Percentiles rank a stretch among this genome's conserved stretches.
These are phyloP conservation scores for Lucilia sericata DNA, from an alignment of 1,140 invertebrate species.

Conservation along the genomic window DNA sequence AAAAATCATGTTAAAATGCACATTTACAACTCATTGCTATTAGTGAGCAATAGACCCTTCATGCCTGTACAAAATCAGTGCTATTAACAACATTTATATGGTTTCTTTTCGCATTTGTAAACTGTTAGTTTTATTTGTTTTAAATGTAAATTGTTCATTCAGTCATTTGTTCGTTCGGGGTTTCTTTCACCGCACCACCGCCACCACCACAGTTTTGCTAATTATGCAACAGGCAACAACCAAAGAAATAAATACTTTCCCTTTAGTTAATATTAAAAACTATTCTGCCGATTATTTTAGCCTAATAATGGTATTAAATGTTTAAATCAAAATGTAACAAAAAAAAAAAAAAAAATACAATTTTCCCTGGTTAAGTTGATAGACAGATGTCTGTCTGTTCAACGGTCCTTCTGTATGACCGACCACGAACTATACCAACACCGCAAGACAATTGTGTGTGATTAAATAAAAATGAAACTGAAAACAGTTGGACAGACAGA, in stretches of 20 bases:
- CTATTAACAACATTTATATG: background rate
- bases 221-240: background rate
- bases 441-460: conserved; percentile 1
- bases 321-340: background rate
- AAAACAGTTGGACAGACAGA: background rate
- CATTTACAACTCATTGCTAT: no score
- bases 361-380: background rate
- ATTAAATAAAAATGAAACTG: background rate
- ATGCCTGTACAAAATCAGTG: no score
- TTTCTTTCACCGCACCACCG: no score
- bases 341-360: background rate
- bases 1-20: no score
- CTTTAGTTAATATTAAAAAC: conserved; percentile 4
- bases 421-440: background rate
- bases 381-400: background rate
- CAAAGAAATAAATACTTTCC: background rate
- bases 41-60: no score
- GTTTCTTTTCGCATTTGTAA: background rate
- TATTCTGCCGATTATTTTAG: conserved; percentile 9
- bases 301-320: conserved; percentile 11
- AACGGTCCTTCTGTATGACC: background rate
- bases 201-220: background rate
- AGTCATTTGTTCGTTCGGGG: no score
- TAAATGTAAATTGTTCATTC: no score
- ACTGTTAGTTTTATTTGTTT: no score